These are phyloP conservation scores for Ornithorhynchus anatinus DNA, from an alignment of 2,113 vertebrate genomes.

Conservation along the genomic window DNA sequence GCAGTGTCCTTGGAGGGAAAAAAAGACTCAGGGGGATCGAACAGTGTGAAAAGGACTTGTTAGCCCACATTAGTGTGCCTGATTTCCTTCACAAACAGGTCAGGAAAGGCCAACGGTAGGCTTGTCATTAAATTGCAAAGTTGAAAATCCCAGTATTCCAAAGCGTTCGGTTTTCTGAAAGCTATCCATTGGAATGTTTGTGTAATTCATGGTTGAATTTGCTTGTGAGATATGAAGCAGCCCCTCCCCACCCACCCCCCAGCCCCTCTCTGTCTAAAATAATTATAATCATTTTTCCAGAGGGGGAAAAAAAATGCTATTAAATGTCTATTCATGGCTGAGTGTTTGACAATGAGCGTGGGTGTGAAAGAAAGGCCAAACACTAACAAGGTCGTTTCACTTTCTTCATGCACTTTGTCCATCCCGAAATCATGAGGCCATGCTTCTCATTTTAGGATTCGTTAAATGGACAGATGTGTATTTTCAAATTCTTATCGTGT, in stretches of 20 bases:
- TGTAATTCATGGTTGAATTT: slow-evolving; percentile 57
- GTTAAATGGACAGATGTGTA: neutral
- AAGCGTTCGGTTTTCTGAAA: slow-evolving; percentile 63
- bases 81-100: slow-evolving; percentile 78
- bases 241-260: too few species aligned
- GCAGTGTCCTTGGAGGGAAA: slow-evolving; percentile 63
- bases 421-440: slow-evolving; percentile 52
- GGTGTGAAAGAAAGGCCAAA: slow-evolving; percentile 59
- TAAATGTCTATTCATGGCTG: slow-evolving; percentile 58
- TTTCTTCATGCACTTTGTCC: slow-evolving; percentile 58
- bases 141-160: slow-evolving; percentile 68
- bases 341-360: slow-evolving; percentile 54
- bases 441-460: slow-evolving; percentile 53
- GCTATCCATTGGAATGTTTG: slow-evolving; percentile 57
- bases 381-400: slow-evolving; percentile 48
- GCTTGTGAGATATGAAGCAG: slow-evolving; percentile 12
- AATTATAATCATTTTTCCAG: slow-evolving; percentile 46
- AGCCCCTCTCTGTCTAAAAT: slow-evolving; percentile 17
- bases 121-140: slow-evolving; percentile 70
- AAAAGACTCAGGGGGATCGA: slow-evolving; percentile 68
- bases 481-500: neutral
- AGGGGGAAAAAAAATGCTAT: slow-evolving; percentile 39
- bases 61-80: slow-evolving; percentile 78
- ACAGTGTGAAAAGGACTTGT: slow-evolving; percentile 75
- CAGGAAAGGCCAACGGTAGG: slow-evolving; percentile 69